Evolutionary conservation across 92 coral and sea anemone species (phyloP), one percentile per base, ranked within the genome.

Genomic region (Zoanthus solanderi): DNA sequence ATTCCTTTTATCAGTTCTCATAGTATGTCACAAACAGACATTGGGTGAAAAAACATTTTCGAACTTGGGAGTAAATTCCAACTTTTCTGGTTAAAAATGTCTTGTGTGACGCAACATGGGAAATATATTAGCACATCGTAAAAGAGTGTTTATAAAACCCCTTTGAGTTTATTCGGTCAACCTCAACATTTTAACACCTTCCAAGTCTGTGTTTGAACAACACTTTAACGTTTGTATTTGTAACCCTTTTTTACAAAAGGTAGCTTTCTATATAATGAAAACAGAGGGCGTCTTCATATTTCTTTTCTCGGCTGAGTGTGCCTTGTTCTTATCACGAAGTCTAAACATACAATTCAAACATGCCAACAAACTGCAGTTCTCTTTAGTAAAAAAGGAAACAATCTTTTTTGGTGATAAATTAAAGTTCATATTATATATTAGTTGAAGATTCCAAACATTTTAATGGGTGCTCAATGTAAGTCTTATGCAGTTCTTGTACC

Each of bases 91-190:
- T 60, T 3, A 81, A 34, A 15, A 81, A 66, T 60, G 44, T 18
- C 58, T 53, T n/a, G 42, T 46, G 48, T 45, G 71, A 31, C 85
- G 8, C 18, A 67, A 52, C 63, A 60, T 30, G 76, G 65, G 76
- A 81, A 81, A 47, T 31, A 28, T 50, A 81, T 81, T 81, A 66
- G 48, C 85, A 81, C 85, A 66, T 81, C 60, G 71, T 81, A 67
- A 66, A 28, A 47, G 75, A 63, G 61, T 81, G 85, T 81, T 81
- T 81, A 45, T 75, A 81, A 69, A 67, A 81, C 85, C 85, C 85
- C 85, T 65, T 66, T 81, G 75, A 81, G 75, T 69, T 79, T 81
- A 81, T 67, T 45, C 75, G 44, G 47, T 42, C 42, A 81, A 29
- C 0, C 72, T 81, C 58, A 81, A 42, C 23, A 46, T 81, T 67